Base-by-base conservation (phyloP, 1,140 invertebrate species). In the Drosophila yakuba region DNA sequence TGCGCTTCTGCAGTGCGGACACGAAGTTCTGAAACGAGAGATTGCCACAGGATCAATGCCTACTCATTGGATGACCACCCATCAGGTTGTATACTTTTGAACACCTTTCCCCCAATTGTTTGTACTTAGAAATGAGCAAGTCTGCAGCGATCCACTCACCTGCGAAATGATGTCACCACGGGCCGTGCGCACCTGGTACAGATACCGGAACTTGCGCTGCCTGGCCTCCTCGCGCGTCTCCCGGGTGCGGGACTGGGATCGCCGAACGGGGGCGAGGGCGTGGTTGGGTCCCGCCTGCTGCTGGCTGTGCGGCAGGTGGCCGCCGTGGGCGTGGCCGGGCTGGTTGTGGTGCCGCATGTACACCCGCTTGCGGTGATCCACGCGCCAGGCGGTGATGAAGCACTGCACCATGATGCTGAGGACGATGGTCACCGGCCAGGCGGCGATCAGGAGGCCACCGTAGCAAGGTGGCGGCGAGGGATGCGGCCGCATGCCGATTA, bases 81-180 rank as follows among this genome's bases (percentile, higher is more conserved):
- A 17, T 17, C 17, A 17, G 17, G 17, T 17, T 17, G 17, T 0
- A 32, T 14, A 38, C 36, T 14, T 38, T 38, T 14, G 10, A 11
- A 38, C 32, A 32, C 32, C 2, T 38, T 38, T 38, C 11, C 1
- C 14, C 4, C n/a, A 12, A 8, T 4, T 38, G 14, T 14, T 3
- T 2, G 32, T 8, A 7, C 3, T 3, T 2, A 10, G 7, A 7
- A 2, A 8, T 1, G 12, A 41, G 20, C 11, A n/a, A 6, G 23
- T 25, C 25, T 4, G 25, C 4, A 25, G 4, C 25, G 4, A 25
- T 3, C 11, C 11, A 82, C 72, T 90, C 81, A 95, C 96, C 95
- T 97, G 97, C 78, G 96, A 97, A 61, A 98, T 97, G 77, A 97
- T 96, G 93, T 98, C 97, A 14, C 97, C 97, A 78, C 97, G 96